Base-by-base conservation (phyloP, 2,888 invertebrate species). In the Drosophila infuscata region DNA sequence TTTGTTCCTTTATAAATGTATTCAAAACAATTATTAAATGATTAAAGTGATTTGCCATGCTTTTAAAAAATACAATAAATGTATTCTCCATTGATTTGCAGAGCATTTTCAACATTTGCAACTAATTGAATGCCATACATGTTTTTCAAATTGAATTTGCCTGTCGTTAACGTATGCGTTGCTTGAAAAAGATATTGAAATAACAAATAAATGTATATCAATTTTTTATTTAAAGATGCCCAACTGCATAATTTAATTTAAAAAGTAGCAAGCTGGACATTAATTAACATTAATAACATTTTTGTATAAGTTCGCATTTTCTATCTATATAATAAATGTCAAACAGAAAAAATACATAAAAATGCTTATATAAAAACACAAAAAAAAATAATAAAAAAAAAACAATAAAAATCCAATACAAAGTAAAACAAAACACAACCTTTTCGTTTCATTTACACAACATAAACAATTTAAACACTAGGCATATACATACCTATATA, bases 271-370 rank as follows among this genome's bases (percentile, higher is more conserved):
- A 53, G 57, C 49, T 58, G 49, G 53, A 51, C 58, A 64, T 67
- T 66, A 60, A 69, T 41, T 32, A 67, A 69, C 46, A 63, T 38
- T 48, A 36, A 65, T 56, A 67, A 69, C 61, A 71, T 70, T 81
- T 78, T 60, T 64, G 57, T 76, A 78, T 84, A 75, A 75, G 82
- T 84, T 84, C 59, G 84, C 88, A 84, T 87, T 84, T 84, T 87
- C 74, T 87, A 87, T 79, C 64, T 81, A 84, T 78, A 76, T 67
- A 80, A 81, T 76, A 81, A 84, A 84, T 87, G 85, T 82, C 78
- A 84, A 87, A 81, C 87, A 84, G 65, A 74, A 78, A 71, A 74
- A 68, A 87, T 79, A 84, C 66, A 80, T 78, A 84, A 78, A 78
- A 84, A 87, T 82, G 88, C 83, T 87, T 84, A 79, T 75, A 68